phyloP scores from a whole-genome alignment of 1,140 invertebrate species.

The Drosophila ananassae region DNA sequence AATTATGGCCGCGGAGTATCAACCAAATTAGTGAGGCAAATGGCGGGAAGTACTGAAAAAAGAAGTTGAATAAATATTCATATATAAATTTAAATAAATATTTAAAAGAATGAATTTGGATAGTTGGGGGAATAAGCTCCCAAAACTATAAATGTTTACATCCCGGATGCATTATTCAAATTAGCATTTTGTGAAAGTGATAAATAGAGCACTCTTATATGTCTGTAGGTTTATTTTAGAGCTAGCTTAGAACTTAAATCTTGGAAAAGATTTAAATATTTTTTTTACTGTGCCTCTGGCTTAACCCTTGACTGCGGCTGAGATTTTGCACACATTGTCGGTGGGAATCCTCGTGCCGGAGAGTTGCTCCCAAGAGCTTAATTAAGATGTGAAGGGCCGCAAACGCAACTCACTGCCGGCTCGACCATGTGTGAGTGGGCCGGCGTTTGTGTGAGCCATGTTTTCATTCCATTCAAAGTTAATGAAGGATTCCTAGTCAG shows the following conservation, averaged over 20 bases:
- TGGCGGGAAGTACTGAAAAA: slow-evolving; percentile 24
- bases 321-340: slow-evolving; percentile 69
- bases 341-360: slow-evolving; percentile 43
- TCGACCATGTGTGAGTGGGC: slow-evolving; percentile 30
- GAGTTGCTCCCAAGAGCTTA: slow-evolving; percentile 77
- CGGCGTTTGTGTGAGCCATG: slow-evolving; percentile 19
- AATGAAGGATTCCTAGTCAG: slow-evolving; percentile 66
- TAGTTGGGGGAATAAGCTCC: no score
- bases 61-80: background rate
- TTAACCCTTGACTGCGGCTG: slow-evolving; percentile 53
- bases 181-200: no score
- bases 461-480: slow-evolving; percentile 77
- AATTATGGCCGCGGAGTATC: slow-evolving; percentile 70
- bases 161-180: no score
- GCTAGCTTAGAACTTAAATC: no score
- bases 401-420: slow-evolving; percentile 40
- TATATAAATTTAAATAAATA: background rate
- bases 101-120: no score
- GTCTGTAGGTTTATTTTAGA: no score
- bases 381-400: slow-evolving; percentile 71
- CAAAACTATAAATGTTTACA: no score
- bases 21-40: slow-evolving; percentile 63
- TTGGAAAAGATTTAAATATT: background rate
- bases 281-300: slow-evolving; percentile 42
- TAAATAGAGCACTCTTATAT: no score